Base-by-base conservation (phyloP, 23 tunicate species). In the Halocynthia aurantium region DNA sequence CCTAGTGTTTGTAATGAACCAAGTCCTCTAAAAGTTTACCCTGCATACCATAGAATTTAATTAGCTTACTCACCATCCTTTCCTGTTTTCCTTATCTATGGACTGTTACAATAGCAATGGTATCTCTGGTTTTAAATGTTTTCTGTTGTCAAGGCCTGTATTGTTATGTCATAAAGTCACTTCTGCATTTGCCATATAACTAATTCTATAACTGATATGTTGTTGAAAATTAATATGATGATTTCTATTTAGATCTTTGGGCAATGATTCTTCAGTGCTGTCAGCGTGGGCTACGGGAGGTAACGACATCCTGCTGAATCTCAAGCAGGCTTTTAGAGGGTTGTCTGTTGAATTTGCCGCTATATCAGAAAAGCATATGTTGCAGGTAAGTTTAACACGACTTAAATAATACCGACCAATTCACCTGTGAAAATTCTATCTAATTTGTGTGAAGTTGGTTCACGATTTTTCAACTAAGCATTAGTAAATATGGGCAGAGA, bases 201-300 rank as follows among this genome's bases (percentile, higher is more conserved):
- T 31, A 31, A 31, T 31, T 31, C 44, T 31, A 31, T 4, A 31
- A 31, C 44, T 31, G 44, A 31, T 31, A 31, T 31, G 44, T 31
- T 31, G 44, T 31, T 31, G 44, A 31, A 31, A 31, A 31, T 13
- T 6, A 51, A 5, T 76, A 5, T 73, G 4, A 54, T 75, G 55
- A 0, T 53, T 57, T 69, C 40, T 8, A 56, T 67, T 7, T 72
- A 92, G 98, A 71, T 92, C 88, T 52, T 19, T 92, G 31, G 98
- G 92, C 6, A 85, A 85, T 54, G 98, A 92, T 80, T 71, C 74
- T 19, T 63, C 88, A 7, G 76, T 79, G 62, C 77, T 90, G 7
- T 92, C 98, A 7, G 51, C 75, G 0, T 92, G 98, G 98, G 98
- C 92, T 22, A 86, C 98, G 9, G 98, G 98, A 6, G 92, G 88